These are phyloP conservation scores for Sterna hirundo DNA, from an alignment of 2,113 vertebrate species.

Conservation along the genomic window DNA sequence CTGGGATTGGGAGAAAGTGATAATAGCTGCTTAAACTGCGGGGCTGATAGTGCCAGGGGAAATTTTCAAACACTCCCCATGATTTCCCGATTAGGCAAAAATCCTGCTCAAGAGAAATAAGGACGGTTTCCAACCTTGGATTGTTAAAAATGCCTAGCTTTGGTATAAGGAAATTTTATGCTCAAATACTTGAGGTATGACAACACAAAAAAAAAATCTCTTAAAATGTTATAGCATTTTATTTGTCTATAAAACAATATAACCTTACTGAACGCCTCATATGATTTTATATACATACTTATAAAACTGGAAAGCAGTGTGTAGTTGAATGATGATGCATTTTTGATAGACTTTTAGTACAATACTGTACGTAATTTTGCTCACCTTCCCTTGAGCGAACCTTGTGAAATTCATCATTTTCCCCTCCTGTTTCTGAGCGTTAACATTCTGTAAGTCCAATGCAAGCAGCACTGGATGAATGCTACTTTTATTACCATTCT, in stretches of 20 bases:
- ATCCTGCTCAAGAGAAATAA: not conserved
- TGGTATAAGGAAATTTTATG: not conserved
- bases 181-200: not conserved
- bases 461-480: not conserved
- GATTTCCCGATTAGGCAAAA: not conserved
- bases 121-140: not conserved
- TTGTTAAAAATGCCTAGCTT: not conserved
- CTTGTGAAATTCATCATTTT: not conserved
- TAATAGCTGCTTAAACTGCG: not conserved
- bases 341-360: not conserved
- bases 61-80: not conserved
- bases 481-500: not conserved
- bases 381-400: not conserved
- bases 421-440: not conserved
- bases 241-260: conserved; percentile 15
- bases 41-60: not conserved
- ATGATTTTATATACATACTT: not conserved
- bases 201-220: not conserved
- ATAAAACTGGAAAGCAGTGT: not conserved
- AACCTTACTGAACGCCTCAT: not conserved
- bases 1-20: not conserved
- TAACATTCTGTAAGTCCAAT: not conserved
- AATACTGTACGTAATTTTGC: not conserved
- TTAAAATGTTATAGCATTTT: not conserved
- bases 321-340: not conserved